Base-by-base conservation (phyloP, 2,888 invertebrate genomes). In the Drosophila cognata region DNA sequence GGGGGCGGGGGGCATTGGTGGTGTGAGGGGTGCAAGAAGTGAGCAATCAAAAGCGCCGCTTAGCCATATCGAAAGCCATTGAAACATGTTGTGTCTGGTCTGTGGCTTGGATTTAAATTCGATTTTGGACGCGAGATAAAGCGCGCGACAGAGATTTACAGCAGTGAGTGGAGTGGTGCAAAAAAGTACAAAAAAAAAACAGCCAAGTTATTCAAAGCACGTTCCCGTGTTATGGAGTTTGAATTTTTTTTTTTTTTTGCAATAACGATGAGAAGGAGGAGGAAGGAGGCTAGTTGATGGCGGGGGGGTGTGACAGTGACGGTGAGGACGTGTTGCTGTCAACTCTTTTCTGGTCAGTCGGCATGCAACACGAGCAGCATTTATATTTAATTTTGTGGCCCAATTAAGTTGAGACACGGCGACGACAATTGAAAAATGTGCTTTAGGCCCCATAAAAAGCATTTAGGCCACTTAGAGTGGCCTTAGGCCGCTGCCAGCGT, bases 101-200 rank as follows among this genome's bases (percentile, higher is more conserved):
- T 61, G 65, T 64, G 63, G 62, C 64, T 71, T 74, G 83, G 81
- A 88, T 89, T 87, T 87, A 83, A 85, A 89, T 88, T 88, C 79
- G 88, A 88, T 87, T 88, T 87, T 78, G 88, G 84, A 71, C 65
- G 77, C 71, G 61, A 89, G 88, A 87, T 88, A 89, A 89, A 85
- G 69, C 71, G 57, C 76, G 73, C 74, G 76, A 78, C 80, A 82
- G 79, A 79, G 81, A 81, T 82, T 82, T 79, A 79, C 80, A 69
- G 67, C 70, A 51, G 51, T 50, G 60, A 71, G 51, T 53, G 48
- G 63, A 71, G 51, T 53, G 48, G 63, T 46, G 70, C 64, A 75
- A 66, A 50, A 66, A 68, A 55, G 58, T 50, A 53, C 29, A 46
- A 58, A 46, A 38, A 57, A 50, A 51, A 55, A 51, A n/a, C n/a